Evolutionary conservation across 2,888 invertebrate genomes (phyloP), one percentile per base, ranked within the genome.

Genomic region (Eulithis prunata): DNA sequence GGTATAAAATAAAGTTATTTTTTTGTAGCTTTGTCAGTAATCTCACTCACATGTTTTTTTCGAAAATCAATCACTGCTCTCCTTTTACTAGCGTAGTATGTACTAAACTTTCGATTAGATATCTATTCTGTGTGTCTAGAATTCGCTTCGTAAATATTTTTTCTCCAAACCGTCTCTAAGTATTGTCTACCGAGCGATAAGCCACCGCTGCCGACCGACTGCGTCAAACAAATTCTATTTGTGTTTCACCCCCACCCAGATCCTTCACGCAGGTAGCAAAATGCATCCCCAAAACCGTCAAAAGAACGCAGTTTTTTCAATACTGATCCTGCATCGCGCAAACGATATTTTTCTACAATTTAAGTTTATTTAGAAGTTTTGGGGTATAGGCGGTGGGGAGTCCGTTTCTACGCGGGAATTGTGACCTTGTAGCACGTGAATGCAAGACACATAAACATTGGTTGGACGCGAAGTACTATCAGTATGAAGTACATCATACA

Each of bases 341-440:
- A 76, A 66, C 61, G 71, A 80, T 78, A 75, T 89, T 87, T 87
- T 81, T 51, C 58, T 45, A 32, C 13, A 4, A 60, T 70, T 71
- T 71, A 32, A 64, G 61, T 60, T 77, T 79, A 83, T 77, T 75
- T 75, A 71, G 53, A 62, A 12, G 71, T 32, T 66, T 75, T 76
- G 59, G 61, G 56, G 11, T 10, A 10, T 10, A 0, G 0, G 12
- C 0, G 1, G 36, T 8, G 38, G 56, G 90, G 81, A 85, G 91
- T 91, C 91, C 91, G 87, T 86, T 86, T 90, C 91, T 91, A 90
- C 90, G 83, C 87, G 80, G 91, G 72, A 77, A 90, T 73, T 84
- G 85, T 78, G 82, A 67, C 75, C 73, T 75, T 74, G 73, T 64
- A 69, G 4, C 43, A 49, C 21, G 51, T 47, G n/a, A 47, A 52